Percentiles rank a stretch among this genome's conserved stretches.
These are phyloP conservation scores for Otolemur garnettii DNA, from an alignment of 2,113 vertebrate species.

Conservation along the genomic window DNA sequence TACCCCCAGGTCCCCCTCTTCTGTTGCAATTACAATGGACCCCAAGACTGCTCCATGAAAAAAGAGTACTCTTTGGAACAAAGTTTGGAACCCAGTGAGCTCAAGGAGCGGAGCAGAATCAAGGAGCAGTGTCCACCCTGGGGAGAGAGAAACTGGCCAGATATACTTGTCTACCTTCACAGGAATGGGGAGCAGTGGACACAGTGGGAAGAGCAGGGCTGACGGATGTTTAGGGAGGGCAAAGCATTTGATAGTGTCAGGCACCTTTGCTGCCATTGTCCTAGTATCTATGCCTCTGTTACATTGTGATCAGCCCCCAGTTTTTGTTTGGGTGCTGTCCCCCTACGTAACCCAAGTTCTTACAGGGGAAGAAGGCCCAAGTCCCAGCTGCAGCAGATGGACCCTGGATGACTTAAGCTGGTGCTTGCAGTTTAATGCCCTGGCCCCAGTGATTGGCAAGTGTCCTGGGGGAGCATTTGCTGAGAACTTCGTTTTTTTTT, in stretches of 20 bases:
- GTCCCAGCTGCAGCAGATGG: not conserved
- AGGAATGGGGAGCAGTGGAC: not conserved
- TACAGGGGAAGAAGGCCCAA: not conserved
- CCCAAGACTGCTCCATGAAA: not conserved
- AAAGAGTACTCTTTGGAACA: not conserved
- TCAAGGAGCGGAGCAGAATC: too few species aligned
- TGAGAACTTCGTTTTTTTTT: conserved; percentile 25
- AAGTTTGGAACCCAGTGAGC: not conserved
- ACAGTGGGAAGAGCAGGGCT: rapidly evolving
- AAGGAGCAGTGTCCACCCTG: not conserved
- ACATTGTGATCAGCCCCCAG: not conserved
- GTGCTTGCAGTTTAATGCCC: not conserved
- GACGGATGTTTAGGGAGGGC: rapidly evolving
- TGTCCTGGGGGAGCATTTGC: not conserved
- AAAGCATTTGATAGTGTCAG: too few species aligned
- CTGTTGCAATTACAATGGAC: not conserved
- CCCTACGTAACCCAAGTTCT: not conserved
- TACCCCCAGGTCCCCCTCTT: not conserved
- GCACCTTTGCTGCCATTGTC: not conserved
- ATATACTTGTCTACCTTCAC: not conserved
- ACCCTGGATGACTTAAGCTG: not conserved
- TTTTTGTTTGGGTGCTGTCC: not conserved
- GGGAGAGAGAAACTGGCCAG: not conserved
- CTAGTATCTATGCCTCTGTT: not conserved
- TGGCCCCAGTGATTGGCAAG: not conserved